Base-by-base conservation (phyloP, 2,797 vertebrate species). In the Acrossocheilus fasciatus region DNA sequence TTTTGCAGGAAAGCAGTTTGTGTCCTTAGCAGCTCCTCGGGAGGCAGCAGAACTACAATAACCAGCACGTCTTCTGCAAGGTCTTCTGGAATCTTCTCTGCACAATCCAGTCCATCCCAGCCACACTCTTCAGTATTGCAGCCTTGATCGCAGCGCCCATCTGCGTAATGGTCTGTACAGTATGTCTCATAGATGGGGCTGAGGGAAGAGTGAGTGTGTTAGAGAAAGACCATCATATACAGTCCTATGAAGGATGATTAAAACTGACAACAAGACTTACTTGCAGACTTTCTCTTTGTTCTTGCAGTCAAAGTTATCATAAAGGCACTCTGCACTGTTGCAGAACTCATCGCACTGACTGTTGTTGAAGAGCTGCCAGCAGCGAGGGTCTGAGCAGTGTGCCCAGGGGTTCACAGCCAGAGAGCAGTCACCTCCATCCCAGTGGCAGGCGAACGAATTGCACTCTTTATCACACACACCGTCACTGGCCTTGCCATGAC, bases 41-140 rank as follows among this genome's bases (percentile, higher is more conserved):
- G 98, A 0, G 97, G 97, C 72, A 98, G 90, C 59, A 97, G 94
- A 64, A 98, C 97, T 0, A 97, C 96, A 74, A 98, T 90, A 45
- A 98, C 96, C 90, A 98, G 92, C 77, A 97, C 91, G 0, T 95
- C 96, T 0, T 97, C 93, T 0, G 97, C 98, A 85, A 98, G 93
- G 20, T 91, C 87, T 77, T 97, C 96, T 0, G 96, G 96, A 87
- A 96, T 94, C 4, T 93, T 93, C 0, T 3, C 70, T 0, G 96
- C 97, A 2, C 98, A 98, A 92, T 98, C 97, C 91, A 98, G 93
- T n/a, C 97, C 97, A 17, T 98, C 97, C 97, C 97, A 98, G 89
- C 96, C 97, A 1, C 97, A 98, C 88, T 98, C 97, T 92, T 96
- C 97, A 0, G 94, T 94, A 93, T 98, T 98, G 91, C 97, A 98